Percentiles rank a stretch among this genome's conserved stretches.
phyloP scores from a whole-genome alignment of 2,888 invertebrate genomes.

The Leptothorax acervorum region DNA sequence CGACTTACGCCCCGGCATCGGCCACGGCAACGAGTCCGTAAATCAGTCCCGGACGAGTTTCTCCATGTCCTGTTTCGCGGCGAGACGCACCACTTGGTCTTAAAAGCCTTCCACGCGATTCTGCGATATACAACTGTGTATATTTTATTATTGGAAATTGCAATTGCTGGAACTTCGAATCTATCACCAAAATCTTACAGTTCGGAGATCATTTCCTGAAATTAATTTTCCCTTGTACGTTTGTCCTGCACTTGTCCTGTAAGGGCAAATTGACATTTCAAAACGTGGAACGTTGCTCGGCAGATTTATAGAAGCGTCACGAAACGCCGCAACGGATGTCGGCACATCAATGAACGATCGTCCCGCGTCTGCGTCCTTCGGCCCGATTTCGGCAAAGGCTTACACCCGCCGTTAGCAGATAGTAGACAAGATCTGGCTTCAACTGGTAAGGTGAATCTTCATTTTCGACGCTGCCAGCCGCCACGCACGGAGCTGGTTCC shows the following conservation, averaged over 20 bases:
- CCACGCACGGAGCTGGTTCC: slow-evolving; percentile 74
- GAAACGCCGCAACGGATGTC: background rate
- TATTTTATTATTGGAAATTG: background rate
- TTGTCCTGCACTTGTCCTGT: background rate
- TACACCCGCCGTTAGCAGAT: slow-evolving; percentile 51
- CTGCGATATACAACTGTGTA: background rate
- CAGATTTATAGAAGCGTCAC: background rate
- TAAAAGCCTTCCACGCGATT: slow-evolving; percentile 61
- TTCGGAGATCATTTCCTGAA: background rate
- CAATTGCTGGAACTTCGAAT: no score
- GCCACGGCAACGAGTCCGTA: slow-evolving; percentile 79
- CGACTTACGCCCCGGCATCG: slow-evolving; percentile 71
- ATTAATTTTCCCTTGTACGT: background rate
- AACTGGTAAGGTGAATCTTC: slow-evolving; percentile 77
- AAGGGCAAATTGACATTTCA: background rate
- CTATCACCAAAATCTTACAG: background rate
- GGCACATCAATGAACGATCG: slow-evolving; percentile 34
- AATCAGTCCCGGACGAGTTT: slow-evolving; percentile 81
- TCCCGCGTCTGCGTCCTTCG: slow-evolving; percentile 36
- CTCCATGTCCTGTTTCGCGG: slow-evolving; percentile 78
- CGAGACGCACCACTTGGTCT: slow-evolving; percentile 67
- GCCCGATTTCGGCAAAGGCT: slow-evolving; percentile 18
- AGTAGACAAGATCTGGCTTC: slow-evolving; percentile 58
- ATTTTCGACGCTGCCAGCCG: slow-evolving; percentile 76
- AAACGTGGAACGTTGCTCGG: background rate